Conservation (phyloP, 2,888 invertebrate species). For the Perizoma affinitatum region DNA sequence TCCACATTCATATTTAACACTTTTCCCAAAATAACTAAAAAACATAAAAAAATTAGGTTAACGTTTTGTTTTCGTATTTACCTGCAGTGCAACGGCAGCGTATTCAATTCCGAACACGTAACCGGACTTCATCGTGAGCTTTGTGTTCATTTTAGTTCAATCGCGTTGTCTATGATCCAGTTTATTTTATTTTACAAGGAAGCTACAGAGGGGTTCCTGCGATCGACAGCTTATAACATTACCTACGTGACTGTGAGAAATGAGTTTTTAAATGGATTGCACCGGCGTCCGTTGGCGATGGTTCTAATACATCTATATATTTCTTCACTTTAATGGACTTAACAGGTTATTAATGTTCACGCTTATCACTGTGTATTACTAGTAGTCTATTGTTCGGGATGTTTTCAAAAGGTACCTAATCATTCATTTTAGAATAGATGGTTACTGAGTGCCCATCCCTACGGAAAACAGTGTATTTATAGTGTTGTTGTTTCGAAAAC, state of each 20-base stretch:
- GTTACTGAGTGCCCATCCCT: no score
- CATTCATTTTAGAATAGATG: no score
- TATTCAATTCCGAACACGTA: no score
- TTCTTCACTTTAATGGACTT: conserved; percentile 25
- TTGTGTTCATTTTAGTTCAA: conserved; percentile 15
- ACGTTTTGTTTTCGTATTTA: background rate
- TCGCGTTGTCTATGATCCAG: conserved; percentile 22
- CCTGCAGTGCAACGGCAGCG: no score
- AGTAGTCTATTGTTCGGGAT: background rate
- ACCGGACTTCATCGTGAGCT: conserved; percentile 12
- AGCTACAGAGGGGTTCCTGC: conserved; percentile 25
- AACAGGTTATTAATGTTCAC: conserved; percentile 31
- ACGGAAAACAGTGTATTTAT: no score
- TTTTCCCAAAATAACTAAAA: no score
- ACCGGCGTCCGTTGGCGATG: conserved; percentile 44
- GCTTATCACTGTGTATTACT: conserved; percentile 9
- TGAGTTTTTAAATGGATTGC: conserved; percentile 74
- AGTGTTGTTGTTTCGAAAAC: no score
- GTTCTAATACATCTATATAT: conserved; percentile 25
- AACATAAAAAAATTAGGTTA: no score
- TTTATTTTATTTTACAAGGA: conserved; percentile 33
- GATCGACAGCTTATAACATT: conserved; percentile 66
- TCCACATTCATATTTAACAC: no score
- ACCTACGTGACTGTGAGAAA: conserved; percentile 65
- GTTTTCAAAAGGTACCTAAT: no score